Conservation (phyloP, 2,888 invertebrate species). For the Ennomos quercinarius region DNA sequence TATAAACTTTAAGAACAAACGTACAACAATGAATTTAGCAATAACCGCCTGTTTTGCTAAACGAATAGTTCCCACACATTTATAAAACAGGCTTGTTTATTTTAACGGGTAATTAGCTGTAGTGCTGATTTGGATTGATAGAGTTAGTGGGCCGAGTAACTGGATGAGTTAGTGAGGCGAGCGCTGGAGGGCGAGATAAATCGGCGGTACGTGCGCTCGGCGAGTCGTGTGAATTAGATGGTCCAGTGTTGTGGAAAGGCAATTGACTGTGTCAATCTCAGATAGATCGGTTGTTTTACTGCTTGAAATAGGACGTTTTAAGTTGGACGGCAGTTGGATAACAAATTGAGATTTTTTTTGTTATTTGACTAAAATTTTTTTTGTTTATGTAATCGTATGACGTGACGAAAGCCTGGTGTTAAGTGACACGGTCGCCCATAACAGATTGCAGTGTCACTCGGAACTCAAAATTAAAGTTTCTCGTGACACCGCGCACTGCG, state of each 20-base stretch:
- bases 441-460: too few relatives aligned
- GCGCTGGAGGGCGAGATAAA: constrained; percentile 16
- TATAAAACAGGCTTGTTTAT: constrained; percentile 36
- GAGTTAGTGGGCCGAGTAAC: constrained; percentile 24
- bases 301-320: too few relatives aligned
- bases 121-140: constrained; percentile 28
- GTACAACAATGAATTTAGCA: constrained; percentile 19
- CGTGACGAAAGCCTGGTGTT: too few relatives aligned
- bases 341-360: too few relatives aligned
- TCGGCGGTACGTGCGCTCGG: constrained; percentile 4
- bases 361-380: too few relatives aligned
- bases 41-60: constrained; percentile 11
- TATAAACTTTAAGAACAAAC: constrained; percentile 1
- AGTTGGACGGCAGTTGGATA: too few relatives aligned
- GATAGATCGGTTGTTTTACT: too few relatives aligned
- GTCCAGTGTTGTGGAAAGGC: background rate
- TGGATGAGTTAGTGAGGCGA: constrained; percentile 17
- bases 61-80: constrained; percentile 17
- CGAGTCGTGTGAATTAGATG: constrained; percentile 13
- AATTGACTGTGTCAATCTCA: background rate
- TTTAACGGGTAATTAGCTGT: constrained; percentile 38
- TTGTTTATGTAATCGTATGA: too few relatives aligned
- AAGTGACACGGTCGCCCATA: too few relatives aligned
- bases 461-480: too few relatives aligned
- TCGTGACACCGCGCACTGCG: too few relatives aligned